phyloP scores from a whole-genome alignment of 1,140 invertebrate genomes.

The Mycetomoellerius zeteki region DNA sequence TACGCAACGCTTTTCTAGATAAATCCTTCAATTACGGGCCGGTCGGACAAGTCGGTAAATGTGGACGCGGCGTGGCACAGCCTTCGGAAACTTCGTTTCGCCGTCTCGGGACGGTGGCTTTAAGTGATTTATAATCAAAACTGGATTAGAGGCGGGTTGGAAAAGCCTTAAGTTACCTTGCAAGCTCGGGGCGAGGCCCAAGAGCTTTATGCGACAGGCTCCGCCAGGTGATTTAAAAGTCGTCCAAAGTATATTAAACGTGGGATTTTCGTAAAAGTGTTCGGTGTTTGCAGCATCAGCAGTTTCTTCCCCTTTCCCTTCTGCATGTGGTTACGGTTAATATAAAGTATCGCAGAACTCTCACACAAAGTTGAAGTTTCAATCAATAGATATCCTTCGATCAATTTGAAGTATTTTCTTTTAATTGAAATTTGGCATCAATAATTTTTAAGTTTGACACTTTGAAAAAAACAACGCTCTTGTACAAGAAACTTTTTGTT shows the following conservation, averaged over 20 bases:
- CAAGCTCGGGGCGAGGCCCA: constrained; percentile 49
- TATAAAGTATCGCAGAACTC: background rate
- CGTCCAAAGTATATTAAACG: constrained; percentile 68
- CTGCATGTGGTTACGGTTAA: constrained; percentile 30
- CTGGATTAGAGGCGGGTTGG: constrained; percentile 74
- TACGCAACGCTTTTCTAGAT: constrained; percentile 53
- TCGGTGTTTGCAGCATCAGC: constrained; percentile 21
- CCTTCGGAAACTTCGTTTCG: constrained; percentile 76
- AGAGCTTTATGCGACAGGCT: constrained; percentile 48
- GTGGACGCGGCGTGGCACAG: constrained; percentile 50
- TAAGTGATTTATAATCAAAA: constrained; percentile 79
- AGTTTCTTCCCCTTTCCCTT: background rate
- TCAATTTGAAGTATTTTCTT: background rate
- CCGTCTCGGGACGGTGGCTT: constrained; percentile 72
- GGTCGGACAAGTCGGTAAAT: constrained; percentile 66
- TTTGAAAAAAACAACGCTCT: background rate
- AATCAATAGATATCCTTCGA: background rate
- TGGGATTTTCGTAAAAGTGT: constrained; percentile 43
- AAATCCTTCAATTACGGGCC: constrained; percentile 74
- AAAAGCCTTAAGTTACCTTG: constrained; percentile 74
- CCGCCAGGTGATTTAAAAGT: constrained; percentile 72
- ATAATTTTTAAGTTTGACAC: background rate
- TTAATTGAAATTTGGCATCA: background rate
- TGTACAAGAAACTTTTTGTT: background rate
- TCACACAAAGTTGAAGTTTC: background rate